These are phyloP conservation scores for Hydractinia echinata DNA, from an alignment of 30 jellyfish, hydroid and myxozoan species.

Conservation along the genomic window DNA sequence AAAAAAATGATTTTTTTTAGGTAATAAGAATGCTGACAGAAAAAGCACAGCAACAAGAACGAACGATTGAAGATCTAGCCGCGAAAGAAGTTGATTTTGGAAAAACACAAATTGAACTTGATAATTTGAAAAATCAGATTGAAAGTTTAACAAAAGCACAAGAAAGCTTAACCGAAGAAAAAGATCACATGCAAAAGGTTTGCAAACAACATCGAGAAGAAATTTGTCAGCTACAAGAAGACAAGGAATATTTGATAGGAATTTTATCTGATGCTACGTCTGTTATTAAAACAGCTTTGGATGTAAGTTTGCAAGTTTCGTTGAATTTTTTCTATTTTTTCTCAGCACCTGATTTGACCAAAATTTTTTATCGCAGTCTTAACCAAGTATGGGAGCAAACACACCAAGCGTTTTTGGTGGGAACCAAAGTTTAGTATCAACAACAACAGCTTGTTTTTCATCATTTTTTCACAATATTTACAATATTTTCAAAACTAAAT, in stretches of 20 bases:
- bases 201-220: conserved; percentile 15
- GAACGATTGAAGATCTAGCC: conserved; percentile 22
- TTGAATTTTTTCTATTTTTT: background rate
- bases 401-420: too few species aligned
- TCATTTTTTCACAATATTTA: too few species aligned
- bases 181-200: conserved; percentile 21
- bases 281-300: conserved; percentile 54
- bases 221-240: conserved; percentile 30
- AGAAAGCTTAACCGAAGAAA: conserved; percentile 22
- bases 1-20: conserved; percentile 13
- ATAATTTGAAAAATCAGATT: conserved; percentile 21
- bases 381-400: too few species aligned
- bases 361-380: too few species aligned
- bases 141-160: conserved; percentile 10
- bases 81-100: conserved; percentile 49
- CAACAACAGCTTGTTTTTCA: too few species aligned
- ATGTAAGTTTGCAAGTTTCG: conserved; percentile 27
- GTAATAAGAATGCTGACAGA: conserved; percentile 82
- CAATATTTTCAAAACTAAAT: too few species aligned
- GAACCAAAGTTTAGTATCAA: too few species aligned
- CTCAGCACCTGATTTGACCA: background rate
- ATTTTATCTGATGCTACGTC: conserved; percentile 63
- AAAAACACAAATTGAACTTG: conserved; percentile 31
- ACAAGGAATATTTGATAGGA: conserved; percentile 40
- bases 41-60: conserved; percentile 77